Conservation (phyloP, 2,113 vertebrate species). For the Benitochromis conjunctus region DNA sequence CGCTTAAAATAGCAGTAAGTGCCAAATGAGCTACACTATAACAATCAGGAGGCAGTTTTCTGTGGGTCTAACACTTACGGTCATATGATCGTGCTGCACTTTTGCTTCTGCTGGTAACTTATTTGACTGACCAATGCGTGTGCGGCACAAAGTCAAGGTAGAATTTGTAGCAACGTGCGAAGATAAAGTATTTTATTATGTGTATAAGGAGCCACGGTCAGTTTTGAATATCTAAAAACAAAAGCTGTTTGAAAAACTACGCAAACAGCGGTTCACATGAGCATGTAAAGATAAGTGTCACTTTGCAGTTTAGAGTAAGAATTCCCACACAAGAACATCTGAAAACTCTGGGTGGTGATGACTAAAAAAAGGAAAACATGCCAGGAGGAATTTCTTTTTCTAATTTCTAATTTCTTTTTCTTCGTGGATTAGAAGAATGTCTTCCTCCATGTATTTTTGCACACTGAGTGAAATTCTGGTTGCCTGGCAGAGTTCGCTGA, state of each 20-base stretch:
- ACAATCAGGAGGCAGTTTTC: background rate
- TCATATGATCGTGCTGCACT: background rate
- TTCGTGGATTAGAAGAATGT: background rate
- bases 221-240: background rate
- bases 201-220: background rate
- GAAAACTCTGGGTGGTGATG: background rate
- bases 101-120: background rate
- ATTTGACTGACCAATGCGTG: background rate
- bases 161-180: background rate
- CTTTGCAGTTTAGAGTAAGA: background rate
- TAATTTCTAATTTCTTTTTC: background rate
- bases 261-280: background rate
- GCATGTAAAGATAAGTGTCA: rapidly evolving
- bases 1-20: background rate
- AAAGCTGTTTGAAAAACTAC: background rate
- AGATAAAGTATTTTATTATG: background rate
- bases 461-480: background rate
- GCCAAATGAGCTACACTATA: background rate
- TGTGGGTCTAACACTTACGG: background rate
- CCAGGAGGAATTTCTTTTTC: background rate
- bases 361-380: background rate
- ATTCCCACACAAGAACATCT: background rate
- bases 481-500: conserved; percentile 23
- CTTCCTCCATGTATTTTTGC: background rate
- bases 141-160: background rate